These are phyloP conservation scores for Perca schrenkii DNA, from an alignment of 2,113 vertebrate species.

Conservation along the genomic window DNA sequence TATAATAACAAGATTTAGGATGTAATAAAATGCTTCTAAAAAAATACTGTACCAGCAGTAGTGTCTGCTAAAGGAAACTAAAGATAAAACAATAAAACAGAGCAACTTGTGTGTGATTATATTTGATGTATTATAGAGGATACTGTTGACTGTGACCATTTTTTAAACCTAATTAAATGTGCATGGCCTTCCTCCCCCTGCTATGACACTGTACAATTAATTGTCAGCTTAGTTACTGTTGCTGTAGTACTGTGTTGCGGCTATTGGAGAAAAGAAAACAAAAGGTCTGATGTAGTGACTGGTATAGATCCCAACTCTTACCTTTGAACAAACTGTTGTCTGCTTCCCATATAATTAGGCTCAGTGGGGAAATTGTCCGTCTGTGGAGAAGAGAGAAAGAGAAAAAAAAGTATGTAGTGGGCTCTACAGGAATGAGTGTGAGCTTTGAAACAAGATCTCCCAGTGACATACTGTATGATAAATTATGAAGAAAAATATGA, in stretches of 20 bases:
- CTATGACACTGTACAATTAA: slow-evolving; percentile 26
- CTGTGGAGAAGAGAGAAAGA: slow-evolving; percentile 86
- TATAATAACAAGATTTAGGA: slow-evolving; percentile 32
- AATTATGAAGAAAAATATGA: slow-evolving; percentile 87
- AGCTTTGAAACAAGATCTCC: slow-evolving; percentile 92
- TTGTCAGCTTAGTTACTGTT: slow-evolving; percentile 31
- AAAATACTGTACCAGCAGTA: not conserved
- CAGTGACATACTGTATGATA: slow-evolving; percentile 88
- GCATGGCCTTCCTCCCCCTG: not conserved
- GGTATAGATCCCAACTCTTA: slow-evolving; percentile 87
- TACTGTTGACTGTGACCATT: slow-evolving; percentile 77
- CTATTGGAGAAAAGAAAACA: slow-evolving; percentile 38
- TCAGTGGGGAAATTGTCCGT: slow-evolving; percentile 99
- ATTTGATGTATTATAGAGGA: slow-evolving; percentile 67
- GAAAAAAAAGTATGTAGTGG: slow-evolving; percentile 88
- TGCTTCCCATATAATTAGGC: slow-evolving; percentile 99
- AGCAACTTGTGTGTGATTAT: slow-evolving; percentile 17
- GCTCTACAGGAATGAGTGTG: slow-evolving; percentile 88
- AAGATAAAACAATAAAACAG: slow-evolving; percentile 75
- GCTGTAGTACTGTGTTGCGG: slow-evolving; percentile 8
- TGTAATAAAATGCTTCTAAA: slow-evolving; percentile 33
- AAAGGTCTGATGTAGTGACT: slow-evolving; percentile 38
- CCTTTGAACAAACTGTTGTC: slow-evolving; percentile 99
- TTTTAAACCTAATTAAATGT: slow-evolving; percentile 49
- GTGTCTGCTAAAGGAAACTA: slow-evolving; percentile 14